These are phyloP conservation scores for Dromococcyx pavoninus DNA, from an alignment of 2,797 vertebrate genomes.

Conservation along the genomic window DNA sequence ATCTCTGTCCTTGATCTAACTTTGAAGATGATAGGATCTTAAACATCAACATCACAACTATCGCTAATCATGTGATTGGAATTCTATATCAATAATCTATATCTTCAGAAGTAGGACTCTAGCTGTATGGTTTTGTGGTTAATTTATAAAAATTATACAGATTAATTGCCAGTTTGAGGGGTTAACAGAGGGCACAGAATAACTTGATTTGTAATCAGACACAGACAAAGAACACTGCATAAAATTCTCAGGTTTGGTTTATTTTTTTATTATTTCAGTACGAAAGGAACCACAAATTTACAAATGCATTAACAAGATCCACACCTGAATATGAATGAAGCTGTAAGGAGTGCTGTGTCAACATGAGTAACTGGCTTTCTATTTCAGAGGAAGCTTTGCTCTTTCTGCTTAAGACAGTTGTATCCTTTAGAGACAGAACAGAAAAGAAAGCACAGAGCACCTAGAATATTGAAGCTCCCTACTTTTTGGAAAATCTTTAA, in stretches of 20 bases:
- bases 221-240: not conserved
- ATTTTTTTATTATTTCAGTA: constrained; percentile 24
- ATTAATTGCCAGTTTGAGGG: not conserved
- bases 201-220: not conserved
- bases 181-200: not conserved
- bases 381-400: not conserved
- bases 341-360: not conserved
- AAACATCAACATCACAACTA: not conserved
- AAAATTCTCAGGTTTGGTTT: not conserved
- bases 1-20: not conserved
- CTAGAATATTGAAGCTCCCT: not conserved
- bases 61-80: not conserved
- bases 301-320: not conserved
- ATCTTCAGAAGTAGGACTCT: not conserved
- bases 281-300: constrained; percentile 6
- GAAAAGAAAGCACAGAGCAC: not conserved
- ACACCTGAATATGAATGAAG: not conserved
- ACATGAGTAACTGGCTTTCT: not conserved
- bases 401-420: not conserved
- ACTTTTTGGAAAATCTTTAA: not conserved
- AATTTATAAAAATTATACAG: not conserved
- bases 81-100: not conserved
- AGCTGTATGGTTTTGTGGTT: not conserved
- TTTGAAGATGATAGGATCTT: not conserved
- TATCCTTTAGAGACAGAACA: not conserved